These are phyloP conservation scores for Microtus pennsylvanicus DNA, from an alignment of 2,113 vertebrate species.

Conservation along the genomic window DNA sequence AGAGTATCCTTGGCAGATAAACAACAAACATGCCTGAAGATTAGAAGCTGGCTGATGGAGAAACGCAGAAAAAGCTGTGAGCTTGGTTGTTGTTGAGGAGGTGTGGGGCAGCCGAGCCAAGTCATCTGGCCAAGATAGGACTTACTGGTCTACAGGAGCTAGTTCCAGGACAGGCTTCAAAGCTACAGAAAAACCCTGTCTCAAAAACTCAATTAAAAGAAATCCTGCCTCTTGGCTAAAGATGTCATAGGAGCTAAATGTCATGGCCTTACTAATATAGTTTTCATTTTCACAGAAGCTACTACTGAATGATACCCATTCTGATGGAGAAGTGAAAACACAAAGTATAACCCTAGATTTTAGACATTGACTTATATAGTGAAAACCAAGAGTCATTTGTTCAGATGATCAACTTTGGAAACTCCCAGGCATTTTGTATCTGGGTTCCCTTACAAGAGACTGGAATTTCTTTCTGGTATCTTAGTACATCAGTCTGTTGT, in stretches of 20 bases:
- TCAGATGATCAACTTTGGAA: neutral
- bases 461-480: neutral
- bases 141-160: too few relatives aligned
- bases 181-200: too few relatives aligned
- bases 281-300: neutral
- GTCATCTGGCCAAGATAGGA: neutral
- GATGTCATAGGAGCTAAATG: neutral
- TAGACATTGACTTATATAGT: neutral
- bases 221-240: neutral
- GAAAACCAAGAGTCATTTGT: neutral
- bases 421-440: neutral
- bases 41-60: neutral
- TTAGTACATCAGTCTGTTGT: neutral
- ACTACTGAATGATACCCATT: conserved; percentile 12
- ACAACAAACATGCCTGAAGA: neutral
- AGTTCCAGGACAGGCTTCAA: too few relatives aligned
- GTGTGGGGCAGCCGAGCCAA: neutral
- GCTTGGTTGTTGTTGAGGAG: neutral
- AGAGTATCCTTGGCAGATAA: neutral
- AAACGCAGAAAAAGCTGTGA: neutral
- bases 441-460: neutral
- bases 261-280: neutral
- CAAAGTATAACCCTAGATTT: neutral
- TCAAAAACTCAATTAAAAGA: neutral
- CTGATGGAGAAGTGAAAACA: neutral